Evolutionary conservation across 2,888 invertebrate species (phyloP).

Genomic region (Hypomecis punctinalis): DNA sequence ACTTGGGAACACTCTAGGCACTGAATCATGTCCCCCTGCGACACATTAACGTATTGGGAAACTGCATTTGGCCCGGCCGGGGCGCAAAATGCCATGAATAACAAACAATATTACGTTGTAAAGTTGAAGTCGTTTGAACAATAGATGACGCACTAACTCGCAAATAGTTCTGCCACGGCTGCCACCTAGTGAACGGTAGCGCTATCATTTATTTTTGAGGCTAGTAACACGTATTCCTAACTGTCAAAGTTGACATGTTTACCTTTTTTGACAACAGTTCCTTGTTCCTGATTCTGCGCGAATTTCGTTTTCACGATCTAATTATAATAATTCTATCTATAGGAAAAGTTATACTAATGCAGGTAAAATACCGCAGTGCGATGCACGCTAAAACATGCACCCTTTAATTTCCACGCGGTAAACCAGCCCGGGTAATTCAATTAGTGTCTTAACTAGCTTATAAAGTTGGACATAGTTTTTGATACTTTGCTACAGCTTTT

Average conservation of each 20-base stretch:
- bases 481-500: slow-evolving; percentile 42
- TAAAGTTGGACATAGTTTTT: slow-evolving; percentile 33
- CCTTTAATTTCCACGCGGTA: slow-evolving; percentile 49
- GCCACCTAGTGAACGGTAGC: background rate
- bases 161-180: background rate
- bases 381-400: slow-evolving; percentile 60
- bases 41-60: too few relatives aligned
- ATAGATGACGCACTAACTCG: background rate
- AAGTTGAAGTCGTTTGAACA: background rate
- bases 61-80: too few relatives aligned
- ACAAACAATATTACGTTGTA: too few relatives aligned
- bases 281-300: slow-evolving; percentile 60
- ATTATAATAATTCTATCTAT: slow-evolving; percentile 59
- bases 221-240: background rate
- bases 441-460: slow-evolving; percentile 46
- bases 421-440: slow-evolving; percentile 55
- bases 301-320: slow-evolving; percentile 52
- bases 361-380: slow-evolving; percentile 83
- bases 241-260: slow-evolving; percentile 16
- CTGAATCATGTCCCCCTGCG: too few relatives aligned
- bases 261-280: slow-evolving; percentile 9
- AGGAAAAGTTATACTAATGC: slow-evolving; percentile 67
- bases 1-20: too few relatives aligned
- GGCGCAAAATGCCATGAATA: too few relatives aligned
- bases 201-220: background rate